A percentile compares a stretch with the other conserved stretches of the same genome.
phyloP scores from a whole-genome alignment of 2,113 vertebrate species.

The Oryzias celebensis region DNA sequence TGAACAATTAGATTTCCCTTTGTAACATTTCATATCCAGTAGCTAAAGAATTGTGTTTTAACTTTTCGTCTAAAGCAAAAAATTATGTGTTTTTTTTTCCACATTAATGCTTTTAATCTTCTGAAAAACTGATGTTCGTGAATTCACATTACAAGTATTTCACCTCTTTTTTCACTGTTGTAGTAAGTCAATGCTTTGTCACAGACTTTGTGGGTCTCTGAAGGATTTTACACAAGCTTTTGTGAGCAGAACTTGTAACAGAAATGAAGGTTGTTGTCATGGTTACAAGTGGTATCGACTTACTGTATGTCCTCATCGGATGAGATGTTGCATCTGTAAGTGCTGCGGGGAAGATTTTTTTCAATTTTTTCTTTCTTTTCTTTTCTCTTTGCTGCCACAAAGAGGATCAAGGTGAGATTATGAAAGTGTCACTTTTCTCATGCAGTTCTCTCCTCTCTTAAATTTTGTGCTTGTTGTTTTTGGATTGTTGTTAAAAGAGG shows the following conservation, averaged over 20 bases:
- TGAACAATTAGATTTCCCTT: too few relatives aligned
- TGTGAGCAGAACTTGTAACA: conserved; percentile 52
- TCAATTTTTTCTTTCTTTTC: conserved; percentile 38
- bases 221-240: conserved; percentile 7
- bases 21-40: too few relatives aligned
- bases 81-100: too few relatives aligned
- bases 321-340: conserved; percentile 51
- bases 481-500: too few relatives aligned
- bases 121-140: too few relatives aligned
- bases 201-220: too few relatives aligned
- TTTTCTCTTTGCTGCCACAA: conserved; percentile 81
- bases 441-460: not conserved
- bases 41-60: too few relatives aligned
- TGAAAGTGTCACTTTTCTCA: not conserved
- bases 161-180: too few relatives aligned
- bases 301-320: conserved; percentile 60
- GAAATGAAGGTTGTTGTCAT: conserved; percentile 61
- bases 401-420: conserved; percentile 95
- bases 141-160: too few relatives aligned
- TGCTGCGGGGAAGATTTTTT: conserved; percentile 26
- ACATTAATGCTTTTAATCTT: too few relatives aligned
- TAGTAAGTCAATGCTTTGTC: too few relatives aligned
- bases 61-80: too few relatives aligned
- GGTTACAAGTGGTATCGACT: conserved; percentile 45
- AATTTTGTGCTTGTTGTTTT: not conserved